These are phyloP conservation scores for Balearica regulorum DNA, from an alignment of 2,797 vertebrate genomes.

Conservation along the genomic window DNA sequence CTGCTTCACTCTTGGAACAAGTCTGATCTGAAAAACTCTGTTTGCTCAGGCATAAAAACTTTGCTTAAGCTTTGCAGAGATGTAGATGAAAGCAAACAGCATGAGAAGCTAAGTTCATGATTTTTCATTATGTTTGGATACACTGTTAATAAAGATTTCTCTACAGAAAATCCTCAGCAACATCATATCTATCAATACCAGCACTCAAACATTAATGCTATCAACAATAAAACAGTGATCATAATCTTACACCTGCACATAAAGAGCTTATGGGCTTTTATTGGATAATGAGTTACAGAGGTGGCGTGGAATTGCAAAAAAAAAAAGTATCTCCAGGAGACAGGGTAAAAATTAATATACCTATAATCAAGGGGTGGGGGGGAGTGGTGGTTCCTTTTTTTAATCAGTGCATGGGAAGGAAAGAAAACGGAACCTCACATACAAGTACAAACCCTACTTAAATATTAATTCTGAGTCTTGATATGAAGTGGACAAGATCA, in stretches of 20 bases:
- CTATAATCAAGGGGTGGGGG: not conserved
- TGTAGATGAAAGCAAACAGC: slow-evolving; percentile 30
- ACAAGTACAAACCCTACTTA: not conserved
- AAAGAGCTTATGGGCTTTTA: slow-evolving; percentile 38
- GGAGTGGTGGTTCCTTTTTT: not conserved
- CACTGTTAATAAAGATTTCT: slow-evolving; percentile 45
- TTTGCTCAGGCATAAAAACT: slow-evolving; percentile 12
- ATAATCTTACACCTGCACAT: slow-evolving; percentile 2
- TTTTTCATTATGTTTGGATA: slow-evolving; percentile 44
- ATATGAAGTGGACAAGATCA: not conserved
- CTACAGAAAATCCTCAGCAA: slow-evolving; percentile 4
- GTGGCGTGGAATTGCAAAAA: not conserved
- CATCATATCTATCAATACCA: not conserved
- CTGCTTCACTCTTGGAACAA: not conserved
- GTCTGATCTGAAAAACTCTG: not conserved
- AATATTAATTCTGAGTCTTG: not conserved
- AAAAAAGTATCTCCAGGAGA: not conserved
- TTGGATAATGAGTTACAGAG: slow-evolving; percentile 13
- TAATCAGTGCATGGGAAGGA: not conserved
- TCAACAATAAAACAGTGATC: slow-evolving; percentile 27
- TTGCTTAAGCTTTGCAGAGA: not conserved
- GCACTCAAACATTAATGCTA: slow-evolving; percentile 13
- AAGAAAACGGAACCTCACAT: not conserved
- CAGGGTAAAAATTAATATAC: not conserved
- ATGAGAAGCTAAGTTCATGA: not conserved